Evolutionary conservation across 2,113 vertebrate genomes (phyloP).

Genomic region (Cynoglossus semilaevis): DNA sequence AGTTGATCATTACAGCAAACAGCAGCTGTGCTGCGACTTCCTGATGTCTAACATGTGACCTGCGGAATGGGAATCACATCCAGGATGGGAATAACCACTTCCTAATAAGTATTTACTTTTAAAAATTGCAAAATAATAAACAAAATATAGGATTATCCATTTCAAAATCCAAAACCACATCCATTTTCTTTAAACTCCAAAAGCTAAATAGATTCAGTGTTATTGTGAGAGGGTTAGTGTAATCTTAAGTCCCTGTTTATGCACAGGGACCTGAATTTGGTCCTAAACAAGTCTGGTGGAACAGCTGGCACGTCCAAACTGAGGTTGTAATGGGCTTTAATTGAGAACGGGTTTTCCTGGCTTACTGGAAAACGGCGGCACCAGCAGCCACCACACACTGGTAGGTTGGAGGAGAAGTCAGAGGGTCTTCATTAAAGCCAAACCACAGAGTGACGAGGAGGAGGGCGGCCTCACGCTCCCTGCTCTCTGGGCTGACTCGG

Average conservation of each 20-base stretch:
- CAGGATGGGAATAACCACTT: too few relatives aligned
- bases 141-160: background rate
- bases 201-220: background rate
- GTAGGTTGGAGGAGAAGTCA: conserved; percentile 49
- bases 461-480: conserved; percentile 25
- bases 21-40: too few relatives aligned
- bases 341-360: conserved; percentile 36
- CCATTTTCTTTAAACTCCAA: conserved; percentile 1
- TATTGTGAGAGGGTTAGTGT: background rate
- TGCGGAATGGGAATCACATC: too few relatives aligned
- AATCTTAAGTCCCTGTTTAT: conserved; percentile 3
- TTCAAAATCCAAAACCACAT: background rate
- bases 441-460: conserved; percentile 44
- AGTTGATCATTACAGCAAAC: too few relatives aligned
- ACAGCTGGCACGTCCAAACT: conserved; percentile 23
- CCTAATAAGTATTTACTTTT: background rate
- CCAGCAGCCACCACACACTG: conserved; percentile 27
- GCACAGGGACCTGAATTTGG: conserved; percentile 5
- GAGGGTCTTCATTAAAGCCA: conserved; percentile 58
- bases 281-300: conserved; percentile 21
- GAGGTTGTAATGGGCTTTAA: conserved; percentile 40
- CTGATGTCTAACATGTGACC: too few relatives aligned
- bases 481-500: conserved; percentile 37
- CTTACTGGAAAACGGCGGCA: conserved; percentile 60
- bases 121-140: conserved; percentile 1